Evolutionary conservation across 2,797 vertebrate species (phyloP).

Genomic region (Myripristis murdjan): DNA sequence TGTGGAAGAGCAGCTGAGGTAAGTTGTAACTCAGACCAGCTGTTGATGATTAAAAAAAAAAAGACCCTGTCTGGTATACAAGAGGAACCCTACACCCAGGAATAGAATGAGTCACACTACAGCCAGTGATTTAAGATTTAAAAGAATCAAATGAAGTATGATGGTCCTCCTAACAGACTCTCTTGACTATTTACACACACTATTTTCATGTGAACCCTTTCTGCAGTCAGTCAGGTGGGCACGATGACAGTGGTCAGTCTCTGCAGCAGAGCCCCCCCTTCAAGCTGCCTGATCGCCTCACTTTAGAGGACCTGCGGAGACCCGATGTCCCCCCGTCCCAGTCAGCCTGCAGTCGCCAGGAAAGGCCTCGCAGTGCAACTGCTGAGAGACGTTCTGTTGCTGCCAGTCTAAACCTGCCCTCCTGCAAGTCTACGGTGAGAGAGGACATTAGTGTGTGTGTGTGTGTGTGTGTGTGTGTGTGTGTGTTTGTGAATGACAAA

Average conservation of each 20-base stretch:
- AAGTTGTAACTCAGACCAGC: no score
- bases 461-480: not conserved
- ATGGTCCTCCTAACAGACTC: not conserved
- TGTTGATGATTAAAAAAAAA: no score
- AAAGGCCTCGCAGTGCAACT: constrained; percentile 56
- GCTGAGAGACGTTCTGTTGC: constrained; percentile 35
- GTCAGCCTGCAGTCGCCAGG: constrained; percentile 54
- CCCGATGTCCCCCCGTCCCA: constrained; percentile 50
- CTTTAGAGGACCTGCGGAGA: constrained; percentile 77
- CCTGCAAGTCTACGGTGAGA: constrained; percentile 62
- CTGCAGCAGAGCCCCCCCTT: constrained; percentile 43
- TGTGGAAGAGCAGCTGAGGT: constrained; percentile 83
- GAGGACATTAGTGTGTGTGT: not conserved
- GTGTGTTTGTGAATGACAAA: not conserved
- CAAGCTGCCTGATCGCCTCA: constrained; percentile 65
- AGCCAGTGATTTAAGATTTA: not conserved
- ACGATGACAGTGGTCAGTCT: constrained; percentile 62
- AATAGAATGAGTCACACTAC: not conserved
- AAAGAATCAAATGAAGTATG: not conserved
- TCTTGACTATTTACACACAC: not conserved
- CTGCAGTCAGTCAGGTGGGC: constrained; percentile 43
- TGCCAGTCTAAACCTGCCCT: constrained; percentile 17
- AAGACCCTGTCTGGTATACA: no score
- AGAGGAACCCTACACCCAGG: no score
- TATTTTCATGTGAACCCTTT: not conserved